Evolutionary conservation across 1,140 invertebrate genomes (phyloP).

Genomic region (Arctopsyche grandis): DNA sequence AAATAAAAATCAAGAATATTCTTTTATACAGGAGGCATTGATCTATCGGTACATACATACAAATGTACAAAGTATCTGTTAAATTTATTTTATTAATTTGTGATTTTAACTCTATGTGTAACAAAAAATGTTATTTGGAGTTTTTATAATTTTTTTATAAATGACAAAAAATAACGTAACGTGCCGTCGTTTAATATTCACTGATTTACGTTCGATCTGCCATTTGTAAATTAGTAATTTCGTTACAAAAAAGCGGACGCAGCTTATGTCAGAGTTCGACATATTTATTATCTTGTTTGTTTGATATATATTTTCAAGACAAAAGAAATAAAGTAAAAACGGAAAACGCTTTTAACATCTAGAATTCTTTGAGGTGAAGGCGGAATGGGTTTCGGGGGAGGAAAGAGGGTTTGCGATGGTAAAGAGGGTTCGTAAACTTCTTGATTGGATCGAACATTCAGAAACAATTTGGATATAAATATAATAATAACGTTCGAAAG

Average conservation of each 20-base stretch:
- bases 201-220: too few relatives aligned
- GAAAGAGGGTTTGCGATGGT: not conserved
- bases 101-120: too few relatives aligned
- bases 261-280: not conserved
- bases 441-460: constrained; percentile 26
- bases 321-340: not conserved
- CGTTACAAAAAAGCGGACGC: not conserved
- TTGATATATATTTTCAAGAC: constrained; percentile 15
- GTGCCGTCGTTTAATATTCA: too few relatives aligned
- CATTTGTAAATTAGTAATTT: too few relatives aligned
- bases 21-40: too few relatives aligned
- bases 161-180: too few relatives aligned
- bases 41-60: too few relatives aligned
- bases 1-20: too few relatives aligned
- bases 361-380: not conserved
- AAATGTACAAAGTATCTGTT: too few relatives aligned
- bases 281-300: constrained; percentile 32
- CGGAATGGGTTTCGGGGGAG: not conserved
- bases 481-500: constrained; percentile 8
- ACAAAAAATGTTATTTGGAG: too few relatives aligned
- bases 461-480: constrained; percentile 29
- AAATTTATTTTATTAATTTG: too few relatives aligned
- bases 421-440: constrained; percentile 5
- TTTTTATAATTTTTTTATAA: too few relatives aligned
- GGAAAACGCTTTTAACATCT: constrained; percentile 10